A percentile compares a stretch with the other conserved stretches of the same genome.
These are phyloP conservation scores for Mythimna ferrago DNA, from an alignment of 2,888 invertebrate species.

Conservation along the genomic window DNA sequence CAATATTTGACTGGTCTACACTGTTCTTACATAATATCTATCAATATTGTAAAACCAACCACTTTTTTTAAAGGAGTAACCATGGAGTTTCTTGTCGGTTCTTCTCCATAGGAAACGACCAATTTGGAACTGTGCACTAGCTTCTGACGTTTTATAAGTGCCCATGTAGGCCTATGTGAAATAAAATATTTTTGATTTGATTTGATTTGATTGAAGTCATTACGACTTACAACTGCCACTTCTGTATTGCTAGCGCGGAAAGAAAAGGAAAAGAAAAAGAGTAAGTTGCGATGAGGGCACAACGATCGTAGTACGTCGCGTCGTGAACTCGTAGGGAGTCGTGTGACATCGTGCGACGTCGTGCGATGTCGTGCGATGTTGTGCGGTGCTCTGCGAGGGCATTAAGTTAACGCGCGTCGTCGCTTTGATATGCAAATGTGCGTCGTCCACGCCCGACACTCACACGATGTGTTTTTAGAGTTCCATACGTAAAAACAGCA, in stretches of 20 bases:
- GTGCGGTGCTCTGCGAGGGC: constrained; percentile 28
- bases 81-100: no score
- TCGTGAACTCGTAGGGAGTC: background rate
- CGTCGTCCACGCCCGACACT: constrained; percentile 21
- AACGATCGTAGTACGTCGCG: background rate
- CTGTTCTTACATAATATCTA: no score
- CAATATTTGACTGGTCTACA: no score
- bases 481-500: background rate
- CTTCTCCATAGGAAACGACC: no score
- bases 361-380: constrained; percentile 5
- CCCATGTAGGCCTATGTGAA: no score
- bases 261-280: background rate
- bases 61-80: no score
- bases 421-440: constrained; percentile 65
- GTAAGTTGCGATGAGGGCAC: background rate
- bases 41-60: no score
- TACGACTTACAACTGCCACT: background rate
- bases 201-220: no score
- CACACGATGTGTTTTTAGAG: constrained; percentile 47
- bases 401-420: constrained; percentile 54
- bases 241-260: background rate
- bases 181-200: no score
- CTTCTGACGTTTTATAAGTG: no score
- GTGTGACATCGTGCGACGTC: constrained; percentile 3
- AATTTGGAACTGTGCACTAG: no score